Evolutionary conservation across 2,888 invertebrate genomes (phyloP), one percentile per base, ranked within the genome.

Genomic region (Hydrotaea cyrtoneurina): DNA sequence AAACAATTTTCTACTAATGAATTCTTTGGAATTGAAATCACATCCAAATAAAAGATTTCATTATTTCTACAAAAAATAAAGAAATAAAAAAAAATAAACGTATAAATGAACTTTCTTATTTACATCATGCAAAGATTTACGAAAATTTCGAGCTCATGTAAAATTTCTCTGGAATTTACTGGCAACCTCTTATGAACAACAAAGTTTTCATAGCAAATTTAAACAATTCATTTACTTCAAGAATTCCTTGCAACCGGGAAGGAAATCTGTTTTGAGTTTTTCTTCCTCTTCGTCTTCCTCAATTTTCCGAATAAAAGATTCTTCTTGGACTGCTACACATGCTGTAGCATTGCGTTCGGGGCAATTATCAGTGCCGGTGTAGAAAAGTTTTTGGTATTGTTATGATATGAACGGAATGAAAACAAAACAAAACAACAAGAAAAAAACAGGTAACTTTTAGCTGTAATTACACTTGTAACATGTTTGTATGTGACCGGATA

Each of bases 401-500:
- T 50, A 0, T 50, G 2, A n/a, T 4, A 55, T 19, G 55, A 55
- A 55, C 0, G 19, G 23, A 5, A 55, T 2, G 19, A 10, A 53
- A 17, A 17, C 17, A 19, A 17, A 53, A 46, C 46, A 43, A 2
- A 43, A 43, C 10, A 50, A n/a, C n/a, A 50, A n/a, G n/a, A 50
- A 15, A 50, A 55, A 19, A 55, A 55, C 19, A 55, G 11, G 55
- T 21, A 10, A 55, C 55, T 19, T 59, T 59, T 23, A 59, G 59
- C 23, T 59, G 59, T 84, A 84, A 81, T 84, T 81, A 81, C 50
- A 84, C 78, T 75, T 46, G 57, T 53, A 73, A 64, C 21, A 72
- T 81, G 59, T 59, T 21, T 55, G 55, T 55, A 81, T 84, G 81
- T 84, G 78, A 84, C 84, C 84, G 81, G 81, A 84, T 76, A 84